These are phyloP conservation scores for Gopherus evgoodei DNA, from an alignment of 2,113 vertebrate genomes.

Conservation along the genomic window DNA sequence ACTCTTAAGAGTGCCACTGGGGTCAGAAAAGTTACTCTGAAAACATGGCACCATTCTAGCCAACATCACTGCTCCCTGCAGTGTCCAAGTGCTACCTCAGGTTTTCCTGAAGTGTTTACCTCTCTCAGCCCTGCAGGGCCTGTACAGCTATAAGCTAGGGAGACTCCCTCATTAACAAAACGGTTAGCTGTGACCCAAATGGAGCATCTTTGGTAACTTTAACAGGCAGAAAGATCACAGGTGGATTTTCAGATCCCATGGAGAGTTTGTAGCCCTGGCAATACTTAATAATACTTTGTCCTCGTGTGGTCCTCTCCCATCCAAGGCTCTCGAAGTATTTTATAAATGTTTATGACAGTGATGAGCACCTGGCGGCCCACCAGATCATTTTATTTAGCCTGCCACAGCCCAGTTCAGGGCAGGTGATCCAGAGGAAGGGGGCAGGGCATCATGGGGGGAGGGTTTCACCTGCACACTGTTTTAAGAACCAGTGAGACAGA, in stretches of 20 bases:
- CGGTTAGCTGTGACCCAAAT: background rate
- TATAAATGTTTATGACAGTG: background rate
- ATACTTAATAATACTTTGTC: background rate
- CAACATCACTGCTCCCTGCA: background rate
- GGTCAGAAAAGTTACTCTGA: background rate
- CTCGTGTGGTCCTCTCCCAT: background rate
- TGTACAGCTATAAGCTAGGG: background rate
- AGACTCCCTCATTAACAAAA: background rate
- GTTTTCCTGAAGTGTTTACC: background rate
- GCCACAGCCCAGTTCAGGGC: no score
- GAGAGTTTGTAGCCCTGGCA: background rate
- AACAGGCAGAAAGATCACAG: background rate
- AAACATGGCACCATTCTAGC: fast-evolving
- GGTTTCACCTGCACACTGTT: no score
- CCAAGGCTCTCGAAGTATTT: background rate
- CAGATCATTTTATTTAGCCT: background rate
- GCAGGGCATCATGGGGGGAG: no score
- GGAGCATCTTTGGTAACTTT: background rate
- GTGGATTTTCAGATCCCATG: background rate
- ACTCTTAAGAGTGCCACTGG: background rate
- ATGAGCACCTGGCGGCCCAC: no score
- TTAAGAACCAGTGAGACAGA: no score
- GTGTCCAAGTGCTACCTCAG: background rate
- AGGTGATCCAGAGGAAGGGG: background rate
- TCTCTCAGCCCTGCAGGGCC: background rate